Evolutionary conservation across 2,113 vertebrate genomes (phyloP).

Genomic region (Coregonus clupeaformis): DNA sequence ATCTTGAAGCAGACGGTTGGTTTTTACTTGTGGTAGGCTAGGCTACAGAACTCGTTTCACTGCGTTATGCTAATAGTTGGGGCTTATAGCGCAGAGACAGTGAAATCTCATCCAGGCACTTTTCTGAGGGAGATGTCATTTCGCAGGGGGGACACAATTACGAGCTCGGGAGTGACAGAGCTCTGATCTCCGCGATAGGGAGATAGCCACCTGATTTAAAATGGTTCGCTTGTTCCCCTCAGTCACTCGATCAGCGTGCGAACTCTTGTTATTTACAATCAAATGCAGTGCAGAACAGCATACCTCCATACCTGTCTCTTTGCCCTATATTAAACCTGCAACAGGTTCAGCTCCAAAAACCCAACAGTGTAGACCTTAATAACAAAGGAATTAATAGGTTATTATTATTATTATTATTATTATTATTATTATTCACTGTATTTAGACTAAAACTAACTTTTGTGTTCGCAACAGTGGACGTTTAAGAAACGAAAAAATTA

Average conservation of each 20-base stretch:
- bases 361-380: not conserved
- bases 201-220: constrained; percentile 89
- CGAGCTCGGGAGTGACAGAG: constrained; percentile 71
- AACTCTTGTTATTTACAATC: constrained; percentile 87
- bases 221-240: constrained; percentile 85
- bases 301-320: constrained; percentile 34
- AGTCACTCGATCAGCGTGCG: constrained; percentile 88
- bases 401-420: not conserved
- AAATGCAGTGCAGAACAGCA: constrained; percentile 65
- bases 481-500: not conserved
- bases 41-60: constrained; percentile 1
- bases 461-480: not conserved
- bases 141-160: constrained; percentile 71
- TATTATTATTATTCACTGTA: not conserved
- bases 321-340: constrained; percentile 14
- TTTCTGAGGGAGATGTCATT: constrained; percentile 83
- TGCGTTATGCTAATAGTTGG: constrained; percentile 36
- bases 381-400: not conserved
- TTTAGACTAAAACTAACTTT: not conserved
- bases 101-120: constrained; percentile 83
- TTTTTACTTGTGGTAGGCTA: not conserved
- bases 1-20: no score
- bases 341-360: constrained; percentile 12
- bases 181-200: constrained; percentile 86
- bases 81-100: constrained; percentile 67